phyloP scores from a whole-genome alignment of 2,113 vertebrate species.

The Strix aluco region DNA sequence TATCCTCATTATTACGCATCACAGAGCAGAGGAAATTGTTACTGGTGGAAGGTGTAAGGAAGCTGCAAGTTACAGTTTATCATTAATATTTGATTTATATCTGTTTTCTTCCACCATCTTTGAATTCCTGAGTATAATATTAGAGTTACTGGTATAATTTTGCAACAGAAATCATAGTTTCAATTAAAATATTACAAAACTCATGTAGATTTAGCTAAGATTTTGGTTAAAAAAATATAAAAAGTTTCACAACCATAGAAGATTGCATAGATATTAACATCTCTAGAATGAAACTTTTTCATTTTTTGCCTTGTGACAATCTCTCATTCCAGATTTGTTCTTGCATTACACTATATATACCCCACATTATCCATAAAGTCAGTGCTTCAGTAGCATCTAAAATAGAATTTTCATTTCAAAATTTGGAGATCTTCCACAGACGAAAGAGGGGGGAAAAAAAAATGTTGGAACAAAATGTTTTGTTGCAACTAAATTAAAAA shows the following conservation, averaged over 20 bases:
- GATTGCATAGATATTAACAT: background rate
- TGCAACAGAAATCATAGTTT: background rate
- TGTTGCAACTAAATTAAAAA: background rate
- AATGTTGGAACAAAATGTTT: background rate
- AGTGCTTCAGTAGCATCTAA: background rate
- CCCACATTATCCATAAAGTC: background rate
- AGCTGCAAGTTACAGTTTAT: conserved; percentile 46
- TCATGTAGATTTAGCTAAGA: background rate
- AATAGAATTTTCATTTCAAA: background rate
- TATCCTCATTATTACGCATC: background rate
- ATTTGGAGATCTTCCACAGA: background rate
- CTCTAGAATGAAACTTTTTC: background rate
- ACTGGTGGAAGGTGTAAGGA: conserved; percentile 24
- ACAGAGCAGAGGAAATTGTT: background rate
- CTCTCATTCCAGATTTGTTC: background rate
- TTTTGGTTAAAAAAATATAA: background rate
- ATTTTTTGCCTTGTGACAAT: background rate
- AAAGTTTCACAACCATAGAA: background rate
- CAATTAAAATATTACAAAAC: background rate
- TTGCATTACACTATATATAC: background rate
- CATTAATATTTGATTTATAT: conserved; percentile 16
- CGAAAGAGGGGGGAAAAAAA: background rate
- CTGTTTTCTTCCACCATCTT: conserved; percentile 46
- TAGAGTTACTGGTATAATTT: conserved; percentile 42
- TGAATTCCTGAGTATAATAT: conserved; percentile 68